phyloP scores from a whole-genome alignment of 2,113 vertebrate species.

The Myotis yumanensis region DNA sequence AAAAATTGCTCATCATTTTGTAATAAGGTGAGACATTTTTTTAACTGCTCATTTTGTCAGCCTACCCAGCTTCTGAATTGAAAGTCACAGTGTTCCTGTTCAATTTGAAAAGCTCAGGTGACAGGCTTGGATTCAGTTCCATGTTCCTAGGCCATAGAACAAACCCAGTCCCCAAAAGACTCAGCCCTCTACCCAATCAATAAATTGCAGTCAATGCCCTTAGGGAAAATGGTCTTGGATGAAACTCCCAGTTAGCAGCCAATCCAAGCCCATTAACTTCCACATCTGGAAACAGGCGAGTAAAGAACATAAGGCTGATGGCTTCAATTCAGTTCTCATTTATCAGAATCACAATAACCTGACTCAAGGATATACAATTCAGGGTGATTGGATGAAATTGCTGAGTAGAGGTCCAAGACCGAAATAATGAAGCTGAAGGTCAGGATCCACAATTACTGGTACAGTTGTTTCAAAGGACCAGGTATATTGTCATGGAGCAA shows the following conservation, averaged over 20 bases:
- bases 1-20: slow-evolving; percentile 37
- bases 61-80: slow-evolving; percentile 56
- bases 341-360: slow-evolving; percentile 86
- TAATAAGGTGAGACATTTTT: slow-evolving; percentile 55
- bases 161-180: slow-evolving; percentile 77
- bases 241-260: slow-evolving; percentile 82
- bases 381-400: slow-evolving; percentile 81
- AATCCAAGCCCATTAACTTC: slow-evolving; percentile 86
- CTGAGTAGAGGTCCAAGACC: slow-evolving; percentile 66
- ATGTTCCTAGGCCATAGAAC: slow-evolving; percentile 74
- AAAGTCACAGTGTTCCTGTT: slow-evolving; percentile 49
- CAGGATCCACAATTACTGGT: slow-evolving; percentile 58
- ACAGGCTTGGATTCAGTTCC: slow-evolving; percentile 73
- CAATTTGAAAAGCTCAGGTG: slow-evolving; percentile 44
- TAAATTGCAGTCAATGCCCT: slow-evolving; percentile 82
- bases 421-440: slow-evolving; percentile 68
- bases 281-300: slow-evolving; percentile 84
- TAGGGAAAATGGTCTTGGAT: slow-evolving; percentile 85
- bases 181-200: slow-evolving; percentile 84
- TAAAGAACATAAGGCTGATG: slow-evolving; percentile 85
- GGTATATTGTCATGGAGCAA: background rate
- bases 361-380: slow-evolving; percentile 82
- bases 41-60: slow-evolving; percentile 51
- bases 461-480: slow-evolving; percentile 55
- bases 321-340: slow-evolving; percentile 85